Conservation (phyloP, 2,113 vertebrate species). For the Microcebus lehilahytsara region DNA sequence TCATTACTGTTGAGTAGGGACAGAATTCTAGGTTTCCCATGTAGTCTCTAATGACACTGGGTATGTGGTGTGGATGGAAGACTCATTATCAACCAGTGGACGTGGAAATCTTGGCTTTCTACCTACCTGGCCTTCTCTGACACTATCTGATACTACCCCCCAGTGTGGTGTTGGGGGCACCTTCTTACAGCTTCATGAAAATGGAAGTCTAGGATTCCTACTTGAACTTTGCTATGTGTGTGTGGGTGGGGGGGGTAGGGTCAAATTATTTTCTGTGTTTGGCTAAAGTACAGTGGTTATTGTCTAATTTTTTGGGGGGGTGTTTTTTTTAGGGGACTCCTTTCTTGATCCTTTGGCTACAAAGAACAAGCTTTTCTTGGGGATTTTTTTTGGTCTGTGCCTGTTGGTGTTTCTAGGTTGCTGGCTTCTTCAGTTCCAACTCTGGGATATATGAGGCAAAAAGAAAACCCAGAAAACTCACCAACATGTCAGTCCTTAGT, state of each 20-base stretch:
- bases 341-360: neutral
- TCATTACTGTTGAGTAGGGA: neutral
- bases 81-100: neutral
- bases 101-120: neutral
- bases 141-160: neutral
- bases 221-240: neutral
- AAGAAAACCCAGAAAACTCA: slow-evolving; percentile 3
- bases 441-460: neutral
- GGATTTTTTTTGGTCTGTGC: neutral
- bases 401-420: neutral
- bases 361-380: neutral
- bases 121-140: neutral
- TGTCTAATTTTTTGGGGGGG: neutral
- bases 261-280: neutral
- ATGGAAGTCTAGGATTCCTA: neutral
- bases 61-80: neutral
- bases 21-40: neutral
- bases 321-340: neutral
- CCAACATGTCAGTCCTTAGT: neutral
- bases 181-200: neutral
- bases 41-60: neutral
- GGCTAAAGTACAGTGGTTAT: neutral
- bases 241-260: neutral
- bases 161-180: neutral
- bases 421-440: neutral